These are phyloP conservation scores for Himantopus leucocephalus DNA, from an alignment of 2,113 vertebrate genomes.

Conservation along the genomic window DNA sequence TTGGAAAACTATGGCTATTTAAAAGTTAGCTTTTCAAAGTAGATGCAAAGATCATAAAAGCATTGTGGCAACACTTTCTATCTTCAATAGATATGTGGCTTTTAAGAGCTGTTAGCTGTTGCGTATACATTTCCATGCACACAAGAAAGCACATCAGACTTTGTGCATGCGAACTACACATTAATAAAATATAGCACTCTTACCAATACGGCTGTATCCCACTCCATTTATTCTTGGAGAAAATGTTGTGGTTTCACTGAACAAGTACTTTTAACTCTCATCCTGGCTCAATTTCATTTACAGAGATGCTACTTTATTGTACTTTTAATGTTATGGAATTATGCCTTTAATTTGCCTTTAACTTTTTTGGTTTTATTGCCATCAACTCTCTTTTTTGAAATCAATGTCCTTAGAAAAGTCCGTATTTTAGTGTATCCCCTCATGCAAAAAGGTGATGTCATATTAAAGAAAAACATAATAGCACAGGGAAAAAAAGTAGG, in stretches of 20 bases:
- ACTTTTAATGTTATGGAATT: not conserved
- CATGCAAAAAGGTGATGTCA: not conserved
- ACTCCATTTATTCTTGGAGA: not conserved
- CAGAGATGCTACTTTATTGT: not conserved
- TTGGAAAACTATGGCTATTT: not conserved
- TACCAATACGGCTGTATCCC: not conserved
- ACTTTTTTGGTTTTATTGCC: not conserved
- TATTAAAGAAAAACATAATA: not conserved
- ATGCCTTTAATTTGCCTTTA: not conserved
- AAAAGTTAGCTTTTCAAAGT: not conserved
- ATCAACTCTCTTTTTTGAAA: not conserved
- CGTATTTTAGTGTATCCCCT: not conserved
- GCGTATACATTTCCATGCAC: not conserved
- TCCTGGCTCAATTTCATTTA: not conserved
- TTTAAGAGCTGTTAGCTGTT: not conserved
- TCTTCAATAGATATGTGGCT: not conserved
- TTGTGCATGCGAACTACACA: not conserved
- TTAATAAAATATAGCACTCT: not conserved
- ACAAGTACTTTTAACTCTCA: not conserved
- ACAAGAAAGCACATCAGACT: not conserved
- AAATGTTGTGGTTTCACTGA: not conserved
- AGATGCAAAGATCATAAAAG: not conserved
- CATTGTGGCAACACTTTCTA: not conserved
- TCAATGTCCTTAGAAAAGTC: not conserved
- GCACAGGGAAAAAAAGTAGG: not conserved